Percentiles rank a stretch among this genome's conserved stretches.
These are phyloP conservation scores for Cyrtodaria siliqua DNA, from an alignment of 2,888 invertebrate genomes.

Conservation along the genomic window DNA sequence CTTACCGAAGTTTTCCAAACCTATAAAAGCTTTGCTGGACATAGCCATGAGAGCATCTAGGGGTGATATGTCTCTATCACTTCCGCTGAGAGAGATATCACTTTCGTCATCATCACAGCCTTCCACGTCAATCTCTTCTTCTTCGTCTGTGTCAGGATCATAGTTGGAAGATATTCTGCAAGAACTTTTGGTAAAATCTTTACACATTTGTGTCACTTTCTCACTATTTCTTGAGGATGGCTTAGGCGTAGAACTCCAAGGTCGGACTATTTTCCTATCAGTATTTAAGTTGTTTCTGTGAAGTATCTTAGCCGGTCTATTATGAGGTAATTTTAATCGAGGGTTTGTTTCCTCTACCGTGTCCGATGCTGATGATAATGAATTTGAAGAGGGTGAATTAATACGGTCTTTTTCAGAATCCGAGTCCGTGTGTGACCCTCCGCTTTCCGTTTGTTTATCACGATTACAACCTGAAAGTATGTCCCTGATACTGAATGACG, in stretches of 20 bases:
- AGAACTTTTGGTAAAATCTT: no score
- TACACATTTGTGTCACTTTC: constrained; percentile 51
- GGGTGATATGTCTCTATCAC: constrained; percentile 89
- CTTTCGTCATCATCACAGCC: constrained; percentile 43
- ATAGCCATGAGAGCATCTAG: constrained; percentile 98
- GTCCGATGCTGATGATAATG: no score
- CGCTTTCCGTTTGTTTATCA: background rate
- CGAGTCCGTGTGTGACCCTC: no score
- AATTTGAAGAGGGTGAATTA: no score
- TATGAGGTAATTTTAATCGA: no score
- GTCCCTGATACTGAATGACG: constrained; percentile 79
- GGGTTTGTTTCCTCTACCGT: no score
- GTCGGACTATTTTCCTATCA: constrained; percentile 39
- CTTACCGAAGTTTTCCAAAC: constrained; percentile 89
- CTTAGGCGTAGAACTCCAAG: constrained; percentile 68
- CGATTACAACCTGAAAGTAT: constrained; percentile 63
- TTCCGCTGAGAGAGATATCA: constrained; percentile 49
- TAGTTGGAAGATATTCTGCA: constrained; percentile 41
- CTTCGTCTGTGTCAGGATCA: constrained; percentile 38
- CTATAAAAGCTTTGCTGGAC: constrained; percentile 98
- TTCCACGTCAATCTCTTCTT: constrained; percentile 75
- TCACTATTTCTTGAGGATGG: constrained; percentile 59
- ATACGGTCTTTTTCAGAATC: no score
- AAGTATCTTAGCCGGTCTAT: no score
- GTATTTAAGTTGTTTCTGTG: no score